Conservation (phyloP, 1,140 invertebrate genomes). For the Diachasma alloeum region DNA sequence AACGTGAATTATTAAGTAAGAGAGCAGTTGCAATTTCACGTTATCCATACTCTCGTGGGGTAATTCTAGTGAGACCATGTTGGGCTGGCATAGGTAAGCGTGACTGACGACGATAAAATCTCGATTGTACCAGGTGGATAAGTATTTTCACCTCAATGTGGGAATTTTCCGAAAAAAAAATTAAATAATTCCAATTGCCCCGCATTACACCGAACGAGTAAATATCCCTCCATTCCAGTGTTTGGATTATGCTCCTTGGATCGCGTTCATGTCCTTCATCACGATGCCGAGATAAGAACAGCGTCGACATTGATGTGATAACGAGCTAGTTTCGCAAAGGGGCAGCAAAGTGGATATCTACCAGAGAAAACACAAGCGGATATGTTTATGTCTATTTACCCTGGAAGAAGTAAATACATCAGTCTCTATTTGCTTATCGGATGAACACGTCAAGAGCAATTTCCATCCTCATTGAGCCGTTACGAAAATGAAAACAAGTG, state of each 20-base stretch:
- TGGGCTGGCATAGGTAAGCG: slow-evolving; percentile 54
- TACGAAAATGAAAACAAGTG: background rate
- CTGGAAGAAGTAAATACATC: background rate
- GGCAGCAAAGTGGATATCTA: background rate
- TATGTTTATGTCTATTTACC: slow-evolving; percentile 5
- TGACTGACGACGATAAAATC: slow-evolving; percentile 59
- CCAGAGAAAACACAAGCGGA: background rate
- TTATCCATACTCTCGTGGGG: slow-evolving; percentile 17
- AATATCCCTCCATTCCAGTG: background rate
- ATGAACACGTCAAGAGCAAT: background rate
- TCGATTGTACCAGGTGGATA: slow-evolving; percentile 53
- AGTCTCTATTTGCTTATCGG: background rate
- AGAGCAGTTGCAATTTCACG: background rate
- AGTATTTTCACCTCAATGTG: slow-evolving; percentile 27
- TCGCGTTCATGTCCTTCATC: background rate
- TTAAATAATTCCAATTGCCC: background rate
- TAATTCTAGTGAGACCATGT: slow-evolving; percentile 38
- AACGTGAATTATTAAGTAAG: background rate
- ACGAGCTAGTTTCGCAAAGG: background rate
- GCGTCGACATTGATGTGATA: slow-evolving; percentile 1
- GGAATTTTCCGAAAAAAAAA: slow-evolving; percentile 51
- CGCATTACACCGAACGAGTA: background rate
- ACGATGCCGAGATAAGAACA: background rate
- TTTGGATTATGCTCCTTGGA: background rate
- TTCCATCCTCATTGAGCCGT: background rate